Base-by-base conservation (phyloP, 53 echinoderm and acorn worm species). In the Astropecten irregularis region DNA sequence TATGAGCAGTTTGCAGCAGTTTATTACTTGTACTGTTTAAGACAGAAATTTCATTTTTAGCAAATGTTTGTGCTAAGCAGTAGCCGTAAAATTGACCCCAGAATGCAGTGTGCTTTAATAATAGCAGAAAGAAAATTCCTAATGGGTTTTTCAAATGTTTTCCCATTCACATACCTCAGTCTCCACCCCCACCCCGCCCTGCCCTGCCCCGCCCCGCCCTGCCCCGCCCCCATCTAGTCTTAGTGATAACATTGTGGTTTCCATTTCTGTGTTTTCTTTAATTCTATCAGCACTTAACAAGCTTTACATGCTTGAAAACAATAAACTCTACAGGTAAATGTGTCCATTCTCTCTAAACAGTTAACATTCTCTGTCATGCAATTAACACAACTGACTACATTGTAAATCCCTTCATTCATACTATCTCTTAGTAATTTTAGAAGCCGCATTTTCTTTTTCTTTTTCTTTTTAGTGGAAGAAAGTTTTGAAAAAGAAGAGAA, bases 311-410 rank as follows among this genome's bases (percentile, higher is more conserved):
- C 33, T 44, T 21, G 30, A 31, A 79, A 60, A 60, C 61, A 79
- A 62, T 79, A 79, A 19, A 61, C 47, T 79, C 20, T 31, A 15
- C 46, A 79, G 79, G 79, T 79, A 79, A 79, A 61, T 5, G 23
- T 34, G 9, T 35, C 49, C 29, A 19, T 33, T 52, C 27, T 3
- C 34, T 36, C 25, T 15, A 58, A 16, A 37, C 20, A 57, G n/a
- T 13, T 57, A 27, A 22, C 49, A 15, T 73, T 4, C 30, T 53
- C 47, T 64, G 34, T 11, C 14, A n/a, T 64, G 15, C 35, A 37
- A 64, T 36, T 20, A 29, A 36, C 52, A 52, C 3, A n/a, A n/a
- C 19, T 9, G 3, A 15, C 11, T 9, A 37, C 6, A n/a, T 9
- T 3, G 3, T 8, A 64, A 36, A n/a, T 9, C 6, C 29, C n/a